Evolutionary conservation across 2,113 vertebrate genomes (phyloP).

Genomic region (Chauna torquata): DNA sequence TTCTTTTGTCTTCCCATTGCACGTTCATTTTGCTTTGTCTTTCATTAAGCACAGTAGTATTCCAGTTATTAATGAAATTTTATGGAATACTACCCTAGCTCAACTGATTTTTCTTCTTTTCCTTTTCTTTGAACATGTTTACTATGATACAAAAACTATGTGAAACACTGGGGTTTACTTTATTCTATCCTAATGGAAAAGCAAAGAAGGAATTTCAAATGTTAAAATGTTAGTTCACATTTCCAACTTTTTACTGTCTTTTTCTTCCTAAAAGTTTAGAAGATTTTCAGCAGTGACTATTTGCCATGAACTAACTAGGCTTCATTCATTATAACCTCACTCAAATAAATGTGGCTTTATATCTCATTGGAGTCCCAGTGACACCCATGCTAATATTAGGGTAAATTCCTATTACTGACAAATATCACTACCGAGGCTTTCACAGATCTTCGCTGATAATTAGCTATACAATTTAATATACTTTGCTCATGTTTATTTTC

Average conservation of each 20-base stretch:
- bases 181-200: not conserved
- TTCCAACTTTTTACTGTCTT: not conserved
- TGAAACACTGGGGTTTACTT: not conserved
- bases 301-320: not conserved
- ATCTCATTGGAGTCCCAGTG: not conserved
- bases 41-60: not conserved
- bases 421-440: not conserved
- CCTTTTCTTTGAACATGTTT: not conserved
- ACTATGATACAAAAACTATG: not conserved
- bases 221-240: not conserved
- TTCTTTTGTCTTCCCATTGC: not conserved
- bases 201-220: not conserved
- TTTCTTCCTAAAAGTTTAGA: not conserved
- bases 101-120: not conserved
- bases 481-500: not conserved
- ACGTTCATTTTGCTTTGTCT: not conserved
- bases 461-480: not conserved
- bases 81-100: not conserved
- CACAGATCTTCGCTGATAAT: not conserved
- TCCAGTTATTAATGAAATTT: not conserved
- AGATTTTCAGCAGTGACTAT: not conserved
- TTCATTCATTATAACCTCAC: not conserved
- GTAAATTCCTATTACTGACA: not conserved
- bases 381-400: not conserved
- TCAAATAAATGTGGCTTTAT: not conserved